phyloP scores from a whole-genome alignment of 2,888 invertebrate species.

The Brachypterus glaber region DNA sequence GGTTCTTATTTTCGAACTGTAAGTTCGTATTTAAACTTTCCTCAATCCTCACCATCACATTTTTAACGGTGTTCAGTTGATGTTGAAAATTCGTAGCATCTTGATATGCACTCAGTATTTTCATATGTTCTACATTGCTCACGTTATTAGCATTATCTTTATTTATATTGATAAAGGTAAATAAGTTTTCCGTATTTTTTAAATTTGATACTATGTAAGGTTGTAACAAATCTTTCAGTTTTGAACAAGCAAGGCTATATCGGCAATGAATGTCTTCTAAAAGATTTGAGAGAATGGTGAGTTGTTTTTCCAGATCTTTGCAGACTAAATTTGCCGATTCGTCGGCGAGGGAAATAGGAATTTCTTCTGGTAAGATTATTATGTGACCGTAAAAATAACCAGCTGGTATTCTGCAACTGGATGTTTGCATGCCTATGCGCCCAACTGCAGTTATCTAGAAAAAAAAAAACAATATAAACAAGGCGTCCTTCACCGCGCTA shows the following conservation, averaged over 20 bases:
- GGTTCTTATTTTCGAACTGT: constrained; percentile 8
- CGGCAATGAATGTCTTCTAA: constrained; percentile 74
- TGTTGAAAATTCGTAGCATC: constrained; percentile 84
- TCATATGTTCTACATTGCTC: constrained; percentile 39
- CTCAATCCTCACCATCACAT: constrained; percentile 66
- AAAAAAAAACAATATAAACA: constrained; percentile 9
- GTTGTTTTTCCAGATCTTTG: constrained; percentile 47
- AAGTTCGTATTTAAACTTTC: constrained; percentile 30
- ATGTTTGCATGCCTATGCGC: constrained; percentile 83
- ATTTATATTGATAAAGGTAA: constrained; percentile 61
- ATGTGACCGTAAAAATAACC: constrained; percentile 92
- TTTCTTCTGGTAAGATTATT: constrained; percentile 55
- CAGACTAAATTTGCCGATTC: constrained; percentile 28
- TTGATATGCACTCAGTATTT: constrained; percentile 47
- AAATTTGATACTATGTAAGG: constrained; percentile 71
- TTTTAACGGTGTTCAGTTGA: constrained; percentile 75
- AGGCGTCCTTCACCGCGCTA: no score
- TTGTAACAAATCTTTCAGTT: constrained; percentile 68
- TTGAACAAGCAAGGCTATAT: constrained; percentile 74
- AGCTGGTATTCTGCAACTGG: constrained; percentile 80
- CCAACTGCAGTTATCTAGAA: constrained; percentile 79
- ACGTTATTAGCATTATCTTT: constrained; percentile 30
- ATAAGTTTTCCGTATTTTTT: constrained; percentile 73
- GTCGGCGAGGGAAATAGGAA: constrained; percentile 39
- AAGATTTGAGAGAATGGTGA: constrained; percentile 57